These are phyloP conservation scores for Jordanella pulchra DNA, from an alignment of 2,797 vertebrate species.

Conservation along the genomic window DNA sequence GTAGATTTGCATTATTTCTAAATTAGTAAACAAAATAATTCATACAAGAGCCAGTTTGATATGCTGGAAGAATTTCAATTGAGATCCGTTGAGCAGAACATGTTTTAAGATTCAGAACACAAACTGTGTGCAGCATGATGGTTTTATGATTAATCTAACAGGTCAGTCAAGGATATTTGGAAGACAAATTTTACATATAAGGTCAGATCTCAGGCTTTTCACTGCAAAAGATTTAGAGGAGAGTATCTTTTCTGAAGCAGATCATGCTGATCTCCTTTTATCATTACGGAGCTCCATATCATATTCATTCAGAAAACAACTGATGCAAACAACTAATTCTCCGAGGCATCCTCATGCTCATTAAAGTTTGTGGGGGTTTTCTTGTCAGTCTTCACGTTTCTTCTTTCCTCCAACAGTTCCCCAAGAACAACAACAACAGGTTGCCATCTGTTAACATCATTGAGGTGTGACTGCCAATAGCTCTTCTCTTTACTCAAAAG, in stretches of 20 bases:
- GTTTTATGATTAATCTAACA: too few species aligned
- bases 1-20: too few species aligned
- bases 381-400: slow-evolving; percentile 31
- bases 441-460: slow-evolving; percentile 88
- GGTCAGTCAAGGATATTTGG: not conserved
- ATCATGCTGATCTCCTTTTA: not conserved
- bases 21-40: not conserved
- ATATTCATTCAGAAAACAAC: not conserved
- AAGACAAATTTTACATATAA: not conserved
- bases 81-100: too few species aligned
- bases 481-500: slow-evolving; percentile 51
- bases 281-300: not conserved
- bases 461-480: slow-evolving; percentile 83
- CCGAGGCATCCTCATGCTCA: slow-evolving; percentile 58
- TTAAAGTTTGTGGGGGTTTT: slow-evolving; percentile 21
- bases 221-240: not conserved
- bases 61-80: too few species aligned
- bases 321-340: slow-evolving; percentile 14
- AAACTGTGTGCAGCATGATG: too few species aligned
- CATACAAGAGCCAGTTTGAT: not conserved
- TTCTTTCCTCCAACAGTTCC: slow-evolving; percentile 75
- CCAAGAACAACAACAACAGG: slow-evolving; percentile 84
- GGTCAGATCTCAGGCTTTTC: not conserved
- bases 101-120: too few species aligned
- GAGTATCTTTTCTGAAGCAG: not conserved